Evolutionary conservation across 2,113 vertebrate species (phyloP).

Genomic region (Ochotona curzoniae): DNA sequence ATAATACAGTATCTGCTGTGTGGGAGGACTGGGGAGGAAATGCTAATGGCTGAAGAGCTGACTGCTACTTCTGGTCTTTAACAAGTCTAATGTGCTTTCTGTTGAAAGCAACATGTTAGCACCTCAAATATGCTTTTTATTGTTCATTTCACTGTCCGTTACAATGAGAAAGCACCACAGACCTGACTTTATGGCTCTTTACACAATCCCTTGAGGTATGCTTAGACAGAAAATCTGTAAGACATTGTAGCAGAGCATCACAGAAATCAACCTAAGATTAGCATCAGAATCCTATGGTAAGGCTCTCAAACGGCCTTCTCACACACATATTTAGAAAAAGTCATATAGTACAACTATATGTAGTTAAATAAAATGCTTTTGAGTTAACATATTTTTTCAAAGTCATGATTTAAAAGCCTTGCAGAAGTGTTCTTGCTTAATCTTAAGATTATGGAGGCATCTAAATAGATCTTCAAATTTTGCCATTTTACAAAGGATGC

Average conservation of each 20-base stretch:
- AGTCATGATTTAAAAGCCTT: constrained; percentile 67
- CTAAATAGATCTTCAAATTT: constrained; percentile 35
- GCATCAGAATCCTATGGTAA: constrained; percentile 40
- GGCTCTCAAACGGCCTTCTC: constrained; percentile 53
- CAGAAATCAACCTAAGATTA: constrained; percentile 74
- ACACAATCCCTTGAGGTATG: constrained; percentile 92
- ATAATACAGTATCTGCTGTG: constrained; percentile 47
- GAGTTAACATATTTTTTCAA: constrained; percentile 61
- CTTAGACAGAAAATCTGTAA: constrained; percentile 69
- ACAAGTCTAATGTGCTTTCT: constrained; percentile 80
- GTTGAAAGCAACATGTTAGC: constrained; percentile 82
- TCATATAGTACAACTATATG: constrained; percentile 58
- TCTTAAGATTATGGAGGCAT: constrained; percentile 53
- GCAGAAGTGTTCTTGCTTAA: constrained; percentile 13
- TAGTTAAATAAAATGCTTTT: constrained; percentile 86
- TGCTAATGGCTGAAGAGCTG: fast-evolving
- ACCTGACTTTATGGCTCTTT: constrained; percentile 88
- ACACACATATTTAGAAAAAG: constrained; percentile 56
- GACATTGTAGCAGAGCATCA: constrained; percentile 74
- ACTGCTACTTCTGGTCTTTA: constrained; percentile 57
- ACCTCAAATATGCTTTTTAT: constrained; percentile 74
- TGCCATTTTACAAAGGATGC: constrained; percentile 28
- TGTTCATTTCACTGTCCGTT: constrained; percentile 83
- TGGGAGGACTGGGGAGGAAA: constrained; percentile 1
- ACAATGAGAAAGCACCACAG: constrained; percentile 88